phyloP scores from a whole-genome alignment of 2,797 vertebrate species.

The Galago senegalensis region DNA sequence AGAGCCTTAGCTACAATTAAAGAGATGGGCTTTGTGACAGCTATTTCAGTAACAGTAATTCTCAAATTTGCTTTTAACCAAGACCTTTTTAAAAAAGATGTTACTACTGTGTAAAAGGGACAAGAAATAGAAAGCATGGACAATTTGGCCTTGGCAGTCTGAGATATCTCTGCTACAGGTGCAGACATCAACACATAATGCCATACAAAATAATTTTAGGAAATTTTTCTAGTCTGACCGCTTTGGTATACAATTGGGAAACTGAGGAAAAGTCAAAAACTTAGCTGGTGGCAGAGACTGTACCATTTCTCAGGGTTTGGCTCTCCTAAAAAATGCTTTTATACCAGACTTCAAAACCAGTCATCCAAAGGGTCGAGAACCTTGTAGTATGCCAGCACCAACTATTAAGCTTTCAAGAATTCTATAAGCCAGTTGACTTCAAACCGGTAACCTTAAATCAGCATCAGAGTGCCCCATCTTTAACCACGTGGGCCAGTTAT shows the following conservation, averaged over 20 bases:
- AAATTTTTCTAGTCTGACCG: neutral
- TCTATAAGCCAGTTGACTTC: neutral
- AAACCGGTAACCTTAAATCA: neutral
- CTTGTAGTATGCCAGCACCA: neutral
- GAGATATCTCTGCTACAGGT: neutral
- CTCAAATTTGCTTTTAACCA: constrained; percentile 56
- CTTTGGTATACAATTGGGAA: constrained; percentile 31
- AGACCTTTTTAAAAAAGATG: neutral
- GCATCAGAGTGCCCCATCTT: neutral
- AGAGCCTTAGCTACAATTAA: constrained; percentile 32
- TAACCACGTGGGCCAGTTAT: neutral
- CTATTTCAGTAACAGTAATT: constrained; percentile 14
- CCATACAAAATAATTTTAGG: neutral
- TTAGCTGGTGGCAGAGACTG: neutral
- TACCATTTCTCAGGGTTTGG: neutral
- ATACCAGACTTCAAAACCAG: neutral
- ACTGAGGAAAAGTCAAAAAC: neutral
- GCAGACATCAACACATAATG: neutral
- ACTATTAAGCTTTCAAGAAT: neutral
- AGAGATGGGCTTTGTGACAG: neutral
- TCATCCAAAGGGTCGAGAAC: neutral
- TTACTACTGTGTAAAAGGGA: neutral
- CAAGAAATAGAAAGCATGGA: neutral
- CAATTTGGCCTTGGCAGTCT: neutral
- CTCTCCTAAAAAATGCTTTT: neutral